phyloP scores from a whole-genome alignment of 2,113 vertebrate genomes.

The Poicephalus meyeri region DNA sequence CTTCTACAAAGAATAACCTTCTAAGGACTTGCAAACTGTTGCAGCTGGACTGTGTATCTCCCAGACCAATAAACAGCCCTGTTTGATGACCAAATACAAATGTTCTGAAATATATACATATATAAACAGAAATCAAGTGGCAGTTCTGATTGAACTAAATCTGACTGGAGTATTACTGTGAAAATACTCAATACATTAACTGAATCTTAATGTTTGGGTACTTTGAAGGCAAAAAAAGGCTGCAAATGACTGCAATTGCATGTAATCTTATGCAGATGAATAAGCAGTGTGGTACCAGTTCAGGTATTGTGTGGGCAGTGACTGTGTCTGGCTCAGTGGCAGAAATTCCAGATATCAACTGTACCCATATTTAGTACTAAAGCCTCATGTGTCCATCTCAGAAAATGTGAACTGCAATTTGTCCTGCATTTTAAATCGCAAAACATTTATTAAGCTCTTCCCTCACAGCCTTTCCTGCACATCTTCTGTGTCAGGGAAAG shows the following conservation, averaged over 20 bases:
- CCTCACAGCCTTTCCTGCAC: not conserved
- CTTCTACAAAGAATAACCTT: not conserved
- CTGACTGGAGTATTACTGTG: not conserved
- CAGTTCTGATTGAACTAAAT: not conserved
- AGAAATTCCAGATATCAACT: not conserved
- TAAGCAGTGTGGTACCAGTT: not conserved
- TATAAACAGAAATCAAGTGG: not conserved
- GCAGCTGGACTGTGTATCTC: not conserved
- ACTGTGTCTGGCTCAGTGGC: not conserved
- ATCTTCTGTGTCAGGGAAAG: not conserved
- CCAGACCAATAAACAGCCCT: not conserved
- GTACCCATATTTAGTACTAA: not conserved
- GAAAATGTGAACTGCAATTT: not conserved
- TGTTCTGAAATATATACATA: not conserved
- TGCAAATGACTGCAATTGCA: not conserved
- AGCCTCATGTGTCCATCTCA: not conserved
- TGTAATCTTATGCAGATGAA: not conserved
- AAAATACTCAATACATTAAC: not conserved
- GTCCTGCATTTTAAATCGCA: not conserved
- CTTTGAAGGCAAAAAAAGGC: not conserved
- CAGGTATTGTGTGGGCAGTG: not conserved
- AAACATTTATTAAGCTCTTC: not conserved
- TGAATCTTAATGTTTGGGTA: not conserved
- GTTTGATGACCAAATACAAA: not conserved
- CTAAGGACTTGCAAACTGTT: not conserved